Conservation (phyloP, 2,797 vertebrate species). For the Tangara arthus region DNA sequence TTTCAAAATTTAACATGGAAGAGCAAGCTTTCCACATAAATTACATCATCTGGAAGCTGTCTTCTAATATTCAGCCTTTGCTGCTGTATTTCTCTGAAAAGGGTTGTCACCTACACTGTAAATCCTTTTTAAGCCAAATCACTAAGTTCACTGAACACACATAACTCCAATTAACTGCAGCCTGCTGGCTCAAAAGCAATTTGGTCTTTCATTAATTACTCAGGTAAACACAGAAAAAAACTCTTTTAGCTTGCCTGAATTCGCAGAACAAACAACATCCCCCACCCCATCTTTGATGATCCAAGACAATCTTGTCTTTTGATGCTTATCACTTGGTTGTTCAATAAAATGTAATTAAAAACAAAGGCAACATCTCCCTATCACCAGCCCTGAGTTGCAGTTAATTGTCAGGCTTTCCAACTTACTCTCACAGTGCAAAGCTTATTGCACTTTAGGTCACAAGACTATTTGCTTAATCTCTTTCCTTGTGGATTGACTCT, state of each 20-base stretch:
- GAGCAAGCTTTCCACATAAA: not conserved
- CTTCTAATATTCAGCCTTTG: not conserved
- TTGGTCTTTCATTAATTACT: conserved; percentile 43
- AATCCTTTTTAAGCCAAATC: conserved; percentile 19
- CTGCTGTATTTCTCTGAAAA: not conserved
- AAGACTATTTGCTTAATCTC: conserved; percentile 19
- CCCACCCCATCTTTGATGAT: conserved; percentile 48
- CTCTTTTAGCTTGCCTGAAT: conserved; percentile 12
- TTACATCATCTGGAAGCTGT: not conserved
- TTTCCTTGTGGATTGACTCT: not conserved
- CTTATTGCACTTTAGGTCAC: conserved; percentile 8
- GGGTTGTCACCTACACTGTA: not conserved
- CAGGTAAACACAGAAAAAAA: conserved; percentile 25
- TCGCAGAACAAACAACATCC: conserved; percentile 35
- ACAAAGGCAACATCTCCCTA: conserved; percentile 41
- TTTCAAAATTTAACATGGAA: not conserved
- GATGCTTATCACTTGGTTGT: conserved; percentile 59
- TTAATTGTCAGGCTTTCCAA: conserved; percentile 38
- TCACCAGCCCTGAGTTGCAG: not conserved
- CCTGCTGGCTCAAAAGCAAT: conserved; percentile 30
- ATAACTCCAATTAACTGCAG: conserved; percentile 36
- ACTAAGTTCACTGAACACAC: conserved; percentile 16
- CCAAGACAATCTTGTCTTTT: conserved; percentile 63
- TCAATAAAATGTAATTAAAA: conserved; percentile 60
- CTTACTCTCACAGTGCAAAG: not conserved